A percentile compares a stretch with the other conserved stretches of the same genome.
Evolutionary conservation across 2,888 invertebrate species (phyloP).

Genomic region (Hydriomena furcata): DNA sequence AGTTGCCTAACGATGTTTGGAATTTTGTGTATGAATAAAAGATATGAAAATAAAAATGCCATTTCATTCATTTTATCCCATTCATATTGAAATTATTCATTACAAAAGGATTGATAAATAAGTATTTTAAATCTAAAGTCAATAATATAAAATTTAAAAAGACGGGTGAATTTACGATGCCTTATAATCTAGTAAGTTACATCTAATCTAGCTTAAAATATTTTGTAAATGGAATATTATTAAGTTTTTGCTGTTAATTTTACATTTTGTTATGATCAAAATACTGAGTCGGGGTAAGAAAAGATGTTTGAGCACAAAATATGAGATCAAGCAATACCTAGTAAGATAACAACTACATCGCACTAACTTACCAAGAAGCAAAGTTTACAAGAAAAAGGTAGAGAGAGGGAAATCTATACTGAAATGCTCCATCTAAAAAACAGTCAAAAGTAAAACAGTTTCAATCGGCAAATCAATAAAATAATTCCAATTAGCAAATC

Average conservation of each 20-base stretch:
- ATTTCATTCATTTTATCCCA: constrained; percentile 63
- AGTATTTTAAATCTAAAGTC: constrained; percentile 80
- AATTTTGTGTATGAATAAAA: constrained; percentile 59
- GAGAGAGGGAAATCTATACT: neutral
- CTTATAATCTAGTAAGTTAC: constrained; percentile 72
- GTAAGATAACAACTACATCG: constrained; percentile 12
- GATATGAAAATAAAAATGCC: constrained; percentile 56
- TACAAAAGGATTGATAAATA: constrained; percentile 81
- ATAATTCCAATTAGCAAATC: constrained; percentile 10
- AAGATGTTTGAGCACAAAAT: constrained; percentile 49
- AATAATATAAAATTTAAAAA: constrained; percentile 83
- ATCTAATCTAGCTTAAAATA: constrained; percentile 72
- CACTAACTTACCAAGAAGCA: constrained; percentile 16
- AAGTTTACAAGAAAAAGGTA: constrained; percentile 9
- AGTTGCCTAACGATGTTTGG: constrained; percentile 42
- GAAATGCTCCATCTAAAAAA: neutral
- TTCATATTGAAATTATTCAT: constrained; percentile 78
- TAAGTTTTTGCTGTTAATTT: constrained; percentile 40
- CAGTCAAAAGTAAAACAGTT: too few species aligned
- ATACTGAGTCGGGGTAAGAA: constrained; percentile 17
- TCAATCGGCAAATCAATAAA: neutral
- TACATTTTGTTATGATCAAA: constrained; percentile 24
- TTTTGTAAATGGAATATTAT: constrained; percentile 81
- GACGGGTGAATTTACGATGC: constrained; percentile 82
- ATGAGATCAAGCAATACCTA: constrained; percentile 51